phyloP scores from a whole-genome alignment of 2,113 vertebrate genomes.

The Machaerirhynchus nigripectus region DNA sequence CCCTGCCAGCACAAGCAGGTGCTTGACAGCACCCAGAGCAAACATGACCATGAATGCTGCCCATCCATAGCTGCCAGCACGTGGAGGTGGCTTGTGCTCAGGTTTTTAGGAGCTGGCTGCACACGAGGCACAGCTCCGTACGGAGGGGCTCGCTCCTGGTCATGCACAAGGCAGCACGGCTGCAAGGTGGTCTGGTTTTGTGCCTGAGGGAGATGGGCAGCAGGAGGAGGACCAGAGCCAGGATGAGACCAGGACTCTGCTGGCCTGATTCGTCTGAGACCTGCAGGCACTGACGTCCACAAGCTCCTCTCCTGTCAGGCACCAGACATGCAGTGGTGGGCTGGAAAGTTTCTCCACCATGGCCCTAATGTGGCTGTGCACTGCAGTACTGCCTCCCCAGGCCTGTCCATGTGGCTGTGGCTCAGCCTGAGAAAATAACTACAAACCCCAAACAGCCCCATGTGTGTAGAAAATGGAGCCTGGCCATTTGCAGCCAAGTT shows the following conservation, averaged over 20 bases:
- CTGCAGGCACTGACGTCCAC: accelerated
- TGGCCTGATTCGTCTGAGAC: background rate
- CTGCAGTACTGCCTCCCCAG: background rate
- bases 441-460: background rate
- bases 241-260: background rate
- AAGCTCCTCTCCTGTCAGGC: background rate
- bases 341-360: accelerated
- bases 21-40: background rate
- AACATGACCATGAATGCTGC: background rate
- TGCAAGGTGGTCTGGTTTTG: background rate
- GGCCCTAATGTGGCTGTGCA: too few species aligned
- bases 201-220: background rate
- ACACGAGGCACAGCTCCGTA: background rate
- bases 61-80: background rate
- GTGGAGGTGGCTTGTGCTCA: background rate
- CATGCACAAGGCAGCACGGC: accelerated
- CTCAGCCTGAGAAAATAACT: background rate
- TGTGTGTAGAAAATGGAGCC: background rate
- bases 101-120: background rate
- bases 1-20: background rate
- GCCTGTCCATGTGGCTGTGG: accelerated
- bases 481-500: background rate
- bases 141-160: accelerated
- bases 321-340: background rate
- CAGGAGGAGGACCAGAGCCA: background rate